Base-by-base conservation (phyloP, 2,113 vertebrate species). In the Crotalus helleri region DNA sequence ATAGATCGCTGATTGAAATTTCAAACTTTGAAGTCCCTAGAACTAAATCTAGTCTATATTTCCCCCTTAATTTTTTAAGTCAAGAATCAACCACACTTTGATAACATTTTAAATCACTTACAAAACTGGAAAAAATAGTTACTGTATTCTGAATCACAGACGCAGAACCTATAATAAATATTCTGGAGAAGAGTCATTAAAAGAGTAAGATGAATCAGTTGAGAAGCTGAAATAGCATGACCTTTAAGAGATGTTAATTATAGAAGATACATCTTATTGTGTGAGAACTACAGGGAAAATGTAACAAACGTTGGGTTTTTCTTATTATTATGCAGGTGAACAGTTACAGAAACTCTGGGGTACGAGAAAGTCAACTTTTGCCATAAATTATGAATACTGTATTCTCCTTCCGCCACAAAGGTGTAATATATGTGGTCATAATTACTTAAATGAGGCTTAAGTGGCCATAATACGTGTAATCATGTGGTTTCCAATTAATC, bases 391-490 rank as follows among this genome's bases (percentile, higher is more conserved):
- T 55, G 39, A 87, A 58, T 58, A 23, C 26, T 69, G 54, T 53
- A 85, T 46, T 13, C 86, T 49, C 58, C 64, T 54, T 69, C 74
- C 55, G 69, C 24, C 59, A 69, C 49, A 69, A 74, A 55, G 23
- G 19, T 54, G 74, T 88, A 92, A 92, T 54, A 74, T 88, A 92
- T 88, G 86, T 54, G 46, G 44, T 29, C 21, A 23, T 64, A 88
- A 92, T 92, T 92, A 92, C 39, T 49, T 29, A 92, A 87, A 69
- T 92, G 49, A 33, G 46, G 54, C 69, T 88, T 92, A 92, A 92
- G 49, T 33, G 19, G 46, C 59, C 21, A 74, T 88, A 88, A 88
- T 92, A 69, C 21, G 39, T 49, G n/a, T 92, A 92, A 92, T 92
- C 86, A 44, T 69, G 87, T 88, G 87, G 13, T 44, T 69, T 92